Base-by-base conservation (phyloP, 2,888 invertebrate genomes). In the Xanthorhoe spadicearia region DNA sequence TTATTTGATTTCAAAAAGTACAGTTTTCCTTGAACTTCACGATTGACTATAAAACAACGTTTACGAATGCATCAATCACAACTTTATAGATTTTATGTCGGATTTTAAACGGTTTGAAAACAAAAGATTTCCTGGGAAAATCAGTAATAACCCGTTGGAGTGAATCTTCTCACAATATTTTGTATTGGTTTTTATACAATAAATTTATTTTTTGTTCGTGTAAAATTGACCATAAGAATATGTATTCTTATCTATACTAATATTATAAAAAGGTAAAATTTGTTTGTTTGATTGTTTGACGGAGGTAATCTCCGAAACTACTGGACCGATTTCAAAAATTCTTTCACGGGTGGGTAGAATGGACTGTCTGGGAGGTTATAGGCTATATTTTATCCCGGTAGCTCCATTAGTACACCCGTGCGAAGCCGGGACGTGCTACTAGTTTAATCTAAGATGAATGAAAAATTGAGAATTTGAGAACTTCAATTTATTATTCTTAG, bases 51-150 rank as follows among this genome's bases (percentile, higher is more conserved):
- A 32, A 28, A 23, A 7, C 15, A 50, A 13, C 8, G 15, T 61
- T 66, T 49, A 61, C 49, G 53, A 61, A 58, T 48, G 49, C 60
- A 61, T 61, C 35, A 59, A 69, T 70, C 65, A 56, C 46, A 64
- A 60, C 59, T 55, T 61, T 59, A 54, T 46, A 38, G 61, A 13
- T 53, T 49, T 50, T 56, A 54, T 43, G 19, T 52, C 59, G 63
- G 67, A 61, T 67, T 51, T 48, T 55, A 23, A 38, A 61, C 58
- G 51, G 62, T 59, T 61, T 53, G 58, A 68, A 72, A 72, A 74
- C 69, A 70, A 68, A 46, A 57, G 49, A 55, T 64, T 72, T 72
- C 65, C 64, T 58, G 60, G 19, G 48, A 72, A 67, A 53, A n/a
- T n/a, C n/a, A n/a, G n/a, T n/a, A n/a, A n/a, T n/a, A n/a, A 60